These are phyloP conservation scores for Hirtodrosophila duncani DNA, from an alignment of 2,888 invertebrate genomes.

Conservation along the genomic window DNA sequence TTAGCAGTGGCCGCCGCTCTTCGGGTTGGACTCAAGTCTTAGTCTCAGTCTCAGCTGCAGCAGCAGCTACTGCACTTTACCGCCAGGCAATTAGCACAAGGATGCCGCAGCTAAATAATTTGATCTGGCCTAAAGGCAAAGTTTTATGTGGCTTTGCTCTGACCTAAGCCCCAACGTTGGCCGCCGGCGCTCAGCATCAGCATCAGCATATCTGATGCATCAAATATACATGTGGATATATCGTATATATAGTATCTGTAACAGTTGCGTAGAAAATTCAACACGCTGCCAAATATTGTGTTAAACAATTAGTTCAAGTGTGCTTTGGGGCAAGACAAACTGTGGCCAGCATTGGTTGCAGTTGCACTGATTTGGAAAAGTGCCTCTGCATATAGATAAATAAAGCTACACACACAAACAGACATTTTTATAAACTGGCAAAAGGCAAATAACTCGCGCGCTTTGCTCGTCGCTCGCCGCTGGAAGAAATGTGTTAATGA, in stretches of 20 bases:
- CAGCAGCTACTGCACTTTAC: slow-evolving; percentile 57
- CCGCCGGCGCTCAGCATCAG: slow-evolving; percentile 32
- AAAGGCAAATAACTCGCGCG: slow-evolving; percentile 43
- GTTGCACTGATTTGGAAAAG: too few species aligned
- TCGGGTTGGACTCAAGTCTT: too few species aligned
- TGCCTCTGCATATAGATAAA: slow-evolving; percentile 14
- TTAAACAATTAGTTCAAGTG: slow-evolving; percentile 48
- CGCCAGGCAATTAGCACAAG: slow-evolving; percentile 68
- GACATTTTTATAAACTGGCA: too few species aligned
- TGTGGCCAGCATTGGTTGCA: too few species aligned
- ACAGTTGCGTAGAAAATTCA: slow-evolving; percentile 1
- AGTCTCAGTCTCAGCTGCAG: neutral
- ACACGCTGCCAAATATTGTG: slow-evolving; percentile 58
- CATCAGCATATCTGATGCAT: too few species aligned
- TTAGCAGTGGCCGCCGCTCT: slow-evolving; percentile 28
- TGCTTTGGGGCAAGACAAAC: too few species aligned
- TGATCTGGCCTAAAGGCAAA: slow-evolving; percentile 49
- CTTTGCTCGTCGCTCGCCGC: slow-evolving; percentile 42
- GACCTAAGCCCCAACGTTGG: neutral
- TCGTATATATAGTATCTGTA: too few species aligned
- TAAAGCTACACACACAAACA: too few species aligned
- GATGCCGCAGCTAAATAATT: slow-evolving; percentile 71
- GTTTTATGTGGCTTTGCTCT: slow-evolving; percentile 4
- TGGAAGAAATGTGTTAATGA: slow-evolving; percentile 68
- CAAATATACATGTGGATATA: too few species aligned